Evolutionary conservation across 92 coral and sea anemone genomes (phyloP), one percentile per base, ranked within the genome.

Genomic region (Zoanthus solanderi): DNA sequence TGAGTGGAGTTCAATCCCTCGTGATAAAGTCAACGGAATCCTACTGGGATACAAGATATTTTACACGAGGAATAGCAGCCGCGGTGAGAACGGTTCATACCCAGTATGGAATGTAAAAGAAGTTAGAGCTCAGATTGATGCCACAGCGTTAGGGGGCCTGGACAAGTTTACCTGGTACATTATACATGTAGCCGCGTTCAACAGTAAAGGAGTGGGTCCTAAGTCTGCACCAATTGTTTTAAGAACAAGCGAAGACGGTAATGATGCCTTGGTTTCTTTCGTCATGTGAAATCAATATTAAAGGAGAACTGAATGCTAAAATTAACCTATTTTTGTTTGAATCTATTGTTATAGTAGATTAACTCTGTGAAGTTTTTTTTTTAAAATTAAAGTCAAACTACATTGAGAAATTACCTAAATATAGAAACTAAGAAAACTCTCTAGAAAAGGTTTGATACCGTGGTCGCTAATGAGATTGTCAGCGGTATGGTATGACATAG

Each of bases 161-260:
- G 67, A 58, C 23, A 97, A 94, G 88, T 97, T 87, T 78, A 90
- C 94, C 1, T 87, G 92, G 95, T 97, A 97, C 86, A 50, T 34
- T 10, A 61, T 97, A 5, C 23, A 46, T 58, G 86, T 97, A 42
- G 97, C 99, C 72, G 99, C 94, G 18, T 94, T 87, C 78, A 97
- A 98, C 9, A 91, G 91, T 80, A 95, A 92, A 81, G 99, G 99
- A 71, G 89, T 89, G 44, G 99, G 99, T 28, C 99, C 99, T 17
- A 61, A 54, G 6, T 83, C 99, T 72, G 90, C 92, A 5, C 69
- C 57, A 16, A 37, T 91, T 14, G 48, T 91, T 29, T 42, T 93
- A 66, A 86, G 85, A 72, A 97, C 99, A 31, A 85, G 87, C 7
- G 99, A 97, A 87, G 99, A 97, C 79, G 99, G 99, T 97, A 88